Base-by-base conservation (phyloP, 2,797 vertebrate genomes). In the Anguilla pacifica region DNA sequence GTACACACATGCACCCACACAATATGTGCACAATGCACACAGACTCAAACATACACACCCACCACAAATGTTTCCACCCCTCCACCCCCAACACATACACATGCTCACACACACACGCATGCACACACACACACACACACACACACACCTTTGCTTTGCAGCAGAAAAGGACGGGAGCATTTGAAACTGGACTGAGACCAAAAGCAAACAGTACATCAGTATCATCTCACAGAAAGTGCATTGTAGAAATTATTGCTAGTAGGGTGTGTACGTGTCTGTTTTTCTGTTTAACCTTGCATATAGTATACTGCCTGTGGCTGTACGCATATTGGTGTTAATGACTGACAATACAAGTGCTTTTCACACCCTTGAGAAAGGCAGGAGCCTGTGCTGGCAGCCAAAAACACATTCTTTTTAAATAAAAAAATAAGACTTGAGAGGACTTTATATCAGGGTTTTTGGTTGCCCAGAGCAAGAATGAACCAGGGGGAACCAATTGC, bases 191-290 rank as follows among this genome's bases (percentile, higher is more conserved):
- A 87, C 39, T 43, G 87, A 89, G 89, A 89, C 67, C 31, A 84
- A 89, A 46, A 85, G 90, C 90, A 92, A 92, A 92, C 88, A 86
- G 90, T 84, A 87, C 88, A 88, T 92, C 90, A 92, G 86, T 85
- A 74, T 74, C 15, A 10, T 74, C 39, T 79, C 31, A 46, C 31
- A 79, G 15, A 79, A 43, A 19, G 35, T 19, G 15, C 74, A 79
- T 19, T 79, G 74, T 79, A 39, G 13, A 31, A 31, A 74, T 74
- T 74, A 74, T 74, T 17, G 35, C 72, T 15, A 31, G 72, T 39
- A 19, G 0, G 3, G 35, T 79, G 74, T 46, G 74, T 43, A 13
- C 1, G 15, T 43, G 74, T 43, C 13, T 39, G 15, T 74, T 74
- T 74, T 35, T 35, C 28, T 19, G 70, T 88, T 91, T 89, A 74